A percentile compares a stretch with the other conserved stretches of the same genome.
Conservation (phyloP, 2,888 invertebrate genomes). For the Timema podura region DNA sequence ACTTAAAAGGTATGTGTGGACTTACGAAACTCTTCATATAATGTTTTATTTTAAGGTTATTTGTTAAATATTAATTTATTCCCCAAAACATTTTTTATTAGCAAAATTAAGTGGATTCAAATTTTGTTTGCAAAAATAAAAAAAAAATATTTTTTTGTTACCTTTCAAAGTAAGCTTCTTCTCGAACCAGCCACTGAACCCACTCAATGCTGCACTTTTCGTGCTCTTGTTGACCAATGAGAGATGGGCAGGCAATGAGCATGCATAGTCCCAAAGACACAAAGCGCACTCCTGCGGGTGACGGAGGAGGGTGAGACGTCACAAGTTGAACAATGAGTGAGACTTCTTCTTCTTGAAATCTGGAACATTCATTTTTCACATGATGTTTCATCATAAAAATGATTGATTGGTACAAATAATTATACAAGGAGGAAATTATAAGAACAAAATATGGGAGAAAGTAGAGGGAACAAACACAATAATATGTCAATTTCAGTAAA, state of each 20-base stretch:
- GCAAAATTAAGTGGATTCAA: not conserved
- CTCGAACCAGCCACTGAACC: slow-evolving; percentile 89
- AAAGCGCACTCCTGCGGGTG: slow-evolving; percentile 84
- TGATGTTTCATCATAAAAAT: too few species aligned
- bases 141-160: slow-evolving; percentile 35
- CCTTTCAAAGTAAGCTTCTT: slow-evolving; percentile 85
- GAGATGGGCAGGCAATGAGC: slow-evolving; percentile 88
- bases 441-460: too few species aligned
- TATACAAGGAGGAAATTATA: too few species aligned
- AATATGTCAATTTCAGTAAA: too few species aligned
- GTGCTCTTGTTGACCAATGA: slow-evolving; percentile 69
- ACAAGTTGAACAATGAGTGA: slow-evolving; percentile 75
- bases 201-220: slow-evolving; percentile 87
- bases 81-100: too few species aligned
- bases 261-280: slow-evolving; percentile 90
- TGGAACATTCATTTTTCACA: slow-evolving; percentile 36
- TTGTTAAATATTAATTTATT: too few species aligned
- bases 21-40: too few species aligned
- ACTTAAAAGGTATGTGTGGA: too few species aligned
- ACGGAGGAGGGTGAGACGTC: slow-evolving; percentile 82
- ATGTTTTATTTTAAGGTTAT: too few species aligned
- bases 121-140: not conserved
- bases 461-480: too few species aligned
- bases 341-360: slow-evolving; percentile 89
- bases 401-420: too few species aligned